A percentile compares a stretch with the other conserved stretches of the same genome.
Evolutionary conservation across 1,140 invertebrate species (phyloP).

Genomic region (Formica exsecta): DNA sequence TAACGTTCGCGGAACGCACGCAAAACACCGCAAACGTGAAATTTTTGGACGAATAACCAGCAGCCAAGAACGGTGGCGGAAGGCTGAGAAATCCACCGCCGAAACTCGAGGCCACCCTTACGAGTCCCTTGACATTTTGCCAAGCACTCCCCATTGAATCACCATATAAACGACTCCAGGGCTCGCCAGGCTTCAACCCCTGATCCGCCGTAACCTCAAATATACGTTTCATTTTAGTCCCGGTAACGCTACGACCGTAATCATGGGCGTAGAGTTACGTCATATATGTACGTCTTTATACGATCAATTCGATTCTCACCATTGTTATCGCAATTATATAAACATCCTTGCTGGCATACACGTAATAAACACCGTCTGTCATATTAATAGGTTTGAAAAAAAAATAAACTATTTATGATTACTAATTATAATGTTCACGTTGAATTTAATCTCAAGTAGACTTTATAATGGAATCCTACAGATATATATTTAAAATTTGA

Average conservation of each 20-base stretch:
- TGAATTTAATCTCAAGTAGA: not conserved
- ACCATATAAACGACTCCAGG: slow-evolving; percentile 82
- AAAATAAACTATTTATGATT: not conserved
- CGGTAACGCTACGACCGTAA: slow-evolving; percentile 49
- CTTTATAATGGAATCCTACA: not conserved
- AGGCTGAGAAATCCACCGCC: slow-evolving; percentile 35
- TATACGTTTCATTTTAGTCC: slow-evolving; percentile 82
- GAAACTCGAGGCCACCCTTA: slow-evolving; percentile 75
- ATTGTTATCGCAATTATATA: slow-evolving; percentile 1
- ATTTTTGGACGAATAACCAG: slow-evolving; percentile 66
- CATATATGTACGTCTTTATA: slow-evolving; percentile 21
- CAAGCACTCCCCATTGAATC: slow-evolving; percentile 81
- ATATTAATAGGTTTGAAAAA: slow-evolving; percentile 16
- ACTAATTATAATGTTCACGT: not conserved
- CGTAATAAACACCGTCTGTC: not conserved
- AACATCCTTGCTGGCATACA: not conserved
- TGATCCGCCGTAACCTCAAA: slow-evolving; percentile 81
- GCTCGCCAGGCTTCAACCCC: slow-evolving; percentile 75
- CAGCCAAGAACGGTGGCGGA: slow-evolving; percentile 24
- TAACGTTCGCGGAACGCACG: not conserved
- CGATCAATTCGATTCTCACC: slow-evolving; percentile 28
- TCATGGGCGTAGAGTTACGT: slow-evolving; percentile 71
- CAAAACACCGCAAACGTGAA: slow-evolving; percentile 48
- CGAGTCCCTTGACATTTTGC: slow-evolving; percentile 83
- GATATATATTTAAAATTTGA: not conserved